Conservation (phyloP, 2,113 vertebrate species). For the Leucosticte australis region DNA sequence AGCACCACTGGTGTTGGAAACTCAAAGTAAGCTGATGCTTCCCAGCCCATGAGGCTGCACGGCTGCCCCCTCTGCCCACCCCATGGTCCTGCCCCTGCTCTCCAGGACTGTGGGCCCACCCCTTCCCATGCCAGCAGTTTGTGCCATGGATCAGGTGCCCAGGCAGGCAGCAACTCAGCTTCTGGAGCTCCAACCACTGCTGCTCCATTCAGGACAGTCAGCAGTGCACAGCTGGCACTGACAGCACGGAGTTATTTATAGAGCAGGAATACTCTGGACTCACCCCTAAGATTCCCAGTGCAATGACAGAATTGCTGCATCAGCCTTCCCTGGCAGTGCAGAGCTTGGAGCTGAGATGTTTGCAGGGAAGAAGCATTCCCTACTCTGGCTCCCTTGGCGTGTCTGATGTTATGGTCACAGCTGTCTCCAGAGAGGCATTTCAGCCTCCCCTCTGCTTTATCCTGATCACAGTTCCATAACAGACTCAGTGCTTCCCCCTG, state of each 20-base stretch:
- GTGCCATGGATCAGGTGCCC: not conserved
- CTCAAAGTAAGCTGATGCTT: not conserved
- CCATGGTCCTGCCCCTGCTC: fast-evolving
- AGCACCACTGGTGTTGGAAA: not conserved
- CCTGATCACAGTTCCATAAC: not conserved
- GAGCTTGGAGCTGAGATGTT: not conserved
- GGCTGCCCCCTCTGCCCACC: not conserved
- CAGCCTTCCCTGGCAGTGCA: not conserved
- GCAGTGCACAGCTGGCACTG: not conserved
- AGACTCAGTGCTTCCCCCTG: fast-evolving
- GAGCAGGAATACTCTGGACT: not conserved
- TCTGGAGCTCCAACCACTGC: not conserved
- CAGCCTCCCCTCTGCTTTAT: not conserved
- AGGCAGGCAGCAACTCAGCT: not conserved
- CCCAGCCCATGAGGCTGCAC: not conserved
- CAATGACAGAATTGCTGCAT: not conserved
- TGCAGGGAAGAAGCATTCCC: not conserved
- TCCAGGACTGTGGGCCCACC: not conserved
- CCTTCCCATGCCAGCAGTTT: not conserved
- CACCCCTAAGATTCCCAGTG: not conserved
- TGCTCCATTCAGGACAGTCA: not conserved
- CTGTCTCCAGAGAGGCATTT: not conserved
- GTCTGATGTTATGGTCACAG: fast-evolving
- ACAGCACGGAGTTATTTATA: not conserved
- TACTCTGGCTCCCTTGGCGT: not conserved